Base-by-base conservation (phyloP, 2,113 vertebrate genomes). In the Colistium nudipinnis region DNA sequence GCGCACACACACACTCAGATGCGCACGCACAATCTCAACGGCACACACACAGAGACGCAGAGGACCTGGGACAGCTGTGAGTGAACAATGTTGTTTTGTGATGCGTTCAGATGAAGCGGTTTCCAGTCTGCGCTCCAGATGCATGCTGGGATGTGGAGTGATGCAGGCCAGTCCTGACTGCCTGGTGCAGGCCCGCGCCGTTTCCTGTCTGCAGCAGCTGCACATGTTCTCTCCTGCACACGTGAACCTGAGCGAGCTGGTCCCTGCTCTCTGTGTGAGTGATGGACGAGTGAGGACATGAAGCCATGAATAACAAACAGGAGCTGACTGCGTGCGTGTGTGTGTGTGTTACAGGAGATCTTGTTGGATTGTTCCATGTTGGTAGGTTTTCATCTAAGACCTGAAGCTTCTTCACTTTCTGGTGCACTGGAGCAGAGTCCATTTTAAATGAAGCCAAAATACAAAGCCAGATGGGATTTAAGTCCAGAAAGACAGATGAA, bases 301-400 rank as follows among this genome's bases (percentile, higher is more conserved):
- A 20, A 9, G 20, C 43, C 22, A 17, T 43, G 11, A 1, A 12
- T 14, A 24, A 14, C 7, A 4, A 13, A 25, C 22, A 27, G 22
- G 9, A 48, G 3, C 19, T 59, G 9, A 47, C 6, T 24, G 24
- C 53, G 19, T 36, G 20, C 54, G 3, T 61, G 47, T 65, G 38
- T 54, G 41, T 54, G 14, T 67, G 20, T 36, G 16, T 85, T 95
- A 81, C 96, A 98, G 97, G 96, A 95, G 84, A 94, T 95, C 93
- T 95, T 98, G 91, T 95, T 97, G 96, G 96, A 98, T 94, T 94
- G 95, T 94, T 97, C 96, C 92, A 80, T 95, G 89, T 95, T 96
- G 96, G 96, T 98, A 98, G 90, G 96, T n/a, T n/a, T n/a, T 98
- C 81, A 16, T 60, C 2, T 63, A 66, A 24, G n/a, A 41, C 76